Conservation (phyloP, 2,888 invertebrate species). For the Congeria kusceri region DNA sequence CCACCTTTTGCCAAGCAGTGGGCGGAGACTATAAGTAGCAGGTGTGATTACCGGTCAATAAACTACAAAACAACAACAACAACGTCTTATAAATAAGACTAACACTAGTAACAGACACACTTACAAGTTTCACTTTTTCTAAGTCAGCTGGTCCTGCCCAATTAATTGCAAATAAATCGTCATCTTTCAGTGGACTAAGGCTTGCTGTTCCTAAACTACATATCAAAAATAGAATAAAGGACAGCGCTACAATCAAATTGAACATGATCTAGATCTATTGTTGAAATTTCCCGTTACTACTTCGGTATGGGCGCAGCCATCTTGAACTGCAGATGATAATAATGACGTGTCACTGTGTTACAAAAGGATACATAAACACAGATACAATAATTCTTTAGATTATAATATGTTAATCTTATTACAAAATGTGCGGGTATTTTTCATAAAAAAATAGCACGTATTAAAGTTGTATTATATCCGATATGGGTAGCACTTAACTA, state of each 20-base stretch:
- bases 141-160: conserved; percentile 75
- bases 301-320: conserved; percentile 64
- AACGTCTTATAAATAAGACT: no score
- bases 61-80: no score
- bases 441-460: no score
- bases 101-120: background rate
- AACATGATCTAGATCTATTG: background rate
- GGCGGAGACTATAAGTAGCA: no score
- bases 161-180: conserved; percentile 75
- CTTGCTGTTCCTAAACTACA: conserved; percentile 10
- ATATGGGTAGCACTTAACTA: no score
- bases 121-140: conserved; percentile 43
- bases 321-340: conserved; percentile 28
- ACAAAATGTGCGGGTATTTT: no score
- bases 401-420: no score
- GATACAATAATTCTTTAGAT: background rate
- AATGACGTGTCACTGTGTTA: conserved; percentile 1
- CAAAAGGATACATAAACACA: conserved; percentile 3
- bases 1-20: no score
- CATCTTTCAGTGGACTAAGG: conserved; percentile 80
- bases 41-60: no score
- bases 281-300: conserved; percentile 38
- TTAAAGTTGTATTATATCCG: no score
- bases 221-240: conserved; percentile 17
- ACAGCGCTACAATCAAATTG: background rate